Conservation (phyloP, 2,888 invertebrate genomes). For the Heterodera filipjevi region DNA sequence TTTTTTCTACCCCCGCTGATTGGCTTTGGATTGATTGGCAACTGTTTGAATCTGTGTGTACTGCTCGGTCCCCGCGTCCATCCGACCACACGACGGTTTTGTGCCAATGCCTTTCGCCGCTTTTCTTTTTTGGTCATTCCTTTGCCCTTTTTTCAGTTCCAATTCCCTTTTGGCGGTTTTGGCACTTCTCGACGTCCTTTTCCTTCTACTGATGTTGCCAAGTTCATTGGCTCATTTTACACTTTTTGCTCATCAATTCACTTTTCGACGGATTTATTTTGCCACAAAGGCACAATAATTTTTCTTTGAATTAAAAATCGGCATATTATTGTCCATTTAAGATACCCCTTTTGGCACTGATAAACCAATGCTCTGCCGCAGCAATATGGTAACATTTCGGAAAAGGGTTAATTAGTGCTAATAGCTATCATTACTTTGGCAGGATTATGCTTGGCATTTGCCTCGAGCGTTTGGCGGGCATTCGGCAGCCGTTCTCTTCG, state of each 20-base stretch:
- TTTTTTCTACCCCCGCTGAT: constrained; percentile 53
- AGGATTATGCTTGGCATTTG: constrained; percentile 60
- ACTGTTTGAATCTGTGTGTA: constrained; percentile 57
- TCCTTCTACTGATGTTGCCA: constrained; percentile 56
- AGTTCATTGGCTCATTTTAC: constrained; percentile 57
- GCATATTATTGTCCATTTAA: constrained; percentile 14
- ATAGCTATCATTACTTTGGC: constrained; percentile 30
- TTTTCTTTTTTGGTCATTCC: not conserved
- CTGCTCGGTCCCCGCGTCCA: constrained; percentile 53
- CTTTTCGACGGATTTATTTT: constrained; percentile 56
- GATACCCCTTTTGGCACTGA: not conserved
- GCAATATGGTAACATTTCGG: constrained; percentile 54
- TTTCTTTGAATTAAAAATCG: not conserved
- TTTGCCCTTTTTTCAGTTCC: constrained; percentile 45
- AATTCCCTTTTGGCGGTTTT: constrained; percentile 57
- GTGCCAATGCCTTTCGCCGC: not conserved
- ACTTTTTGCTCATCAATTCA: constrained; percentile 50
- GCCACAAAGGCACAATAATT: constrained; percentile 46
- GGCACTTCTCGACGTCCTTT: constrained; percentile 58
- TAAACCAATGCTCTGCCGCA: constrained; percentile 46
- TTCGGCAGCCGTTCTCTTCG: constrained; percentile 51
- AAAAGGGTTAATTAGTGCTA: not conserved
- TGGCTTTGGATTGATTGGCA: constrained; percentile 57
- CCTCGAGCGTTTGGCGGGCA: constrained; percentile 57
- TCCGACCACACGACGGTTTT: not conserved